These are phyloP conservation scores for Diorhabda sublineata DNA, from an alignment of 1,140 invertebrate genomes.

Conservation along the genomic window DNA sequence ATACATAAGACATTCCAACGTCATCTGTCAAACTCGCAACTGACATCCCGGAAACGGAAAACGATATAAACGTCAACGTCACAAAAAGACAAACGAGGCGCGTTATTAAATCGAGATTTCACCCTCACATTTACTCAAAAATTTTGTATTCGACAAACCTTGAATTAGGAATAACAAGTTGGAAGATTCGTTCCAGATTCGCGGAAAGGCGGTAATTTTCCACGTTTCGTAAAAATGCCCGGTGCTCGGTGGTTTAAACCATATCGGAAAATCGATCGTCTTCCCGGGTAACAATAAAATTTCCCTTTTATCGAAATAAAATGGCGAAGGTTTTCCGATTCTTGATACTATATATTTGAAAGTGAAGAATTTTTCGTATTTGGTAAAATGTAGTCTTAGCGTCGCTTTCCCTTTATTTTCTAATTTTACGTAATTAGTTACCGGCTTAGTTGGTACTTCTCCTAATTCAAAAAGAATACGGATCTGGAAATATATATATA, in stretches of 20 bases:
- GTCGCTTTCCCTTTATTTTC: slow-evolving; percentile 27
- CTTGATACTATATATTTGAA: slow-evolving; percentile 26
- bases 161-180: slow-evolving; percentile 26
- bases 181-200: slow-evolving; percentile 27
- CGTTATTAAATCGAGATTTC: too few species aligned
- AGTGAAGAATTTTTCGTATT: slow-evolving; percentile 26
- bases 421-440: slow-evolving; percentile 21
- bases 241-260: slow-evolving; percentile 25
- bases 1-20: too few species aligned
- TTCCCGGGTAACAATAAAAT: slow-evolving; percentile 27
- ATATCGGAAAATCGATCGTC: slow-evolving; percentile 25
- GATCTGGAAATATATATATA: slow-evolving; percentile 4
- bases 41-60: too few species aligned
- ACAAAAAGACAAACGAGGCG: too few species aligned
- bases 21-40: too few species aligned
- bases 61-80: too few species aligned
- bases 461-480: slow-evolving; percentile 27
- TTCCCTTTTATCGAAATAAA: slow-evolving; percentile 31
- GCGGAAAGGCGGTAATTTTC: slow-evolving; percentile 30
- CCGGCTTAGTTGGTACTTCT: slow-evolving; percentile 7
- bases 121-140: too few species aligned
- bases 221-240: slow-evolving; percentile 31
- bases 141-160: neutral
- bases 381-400: slow-evolving; percentile 26
- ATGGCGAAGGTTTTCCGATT: slow-evolving; percentile 18